Evolutionary conservation across 2,113 vertebrate species (phyloP).

Genomic region (Bagarius yarrelli): DNA sequence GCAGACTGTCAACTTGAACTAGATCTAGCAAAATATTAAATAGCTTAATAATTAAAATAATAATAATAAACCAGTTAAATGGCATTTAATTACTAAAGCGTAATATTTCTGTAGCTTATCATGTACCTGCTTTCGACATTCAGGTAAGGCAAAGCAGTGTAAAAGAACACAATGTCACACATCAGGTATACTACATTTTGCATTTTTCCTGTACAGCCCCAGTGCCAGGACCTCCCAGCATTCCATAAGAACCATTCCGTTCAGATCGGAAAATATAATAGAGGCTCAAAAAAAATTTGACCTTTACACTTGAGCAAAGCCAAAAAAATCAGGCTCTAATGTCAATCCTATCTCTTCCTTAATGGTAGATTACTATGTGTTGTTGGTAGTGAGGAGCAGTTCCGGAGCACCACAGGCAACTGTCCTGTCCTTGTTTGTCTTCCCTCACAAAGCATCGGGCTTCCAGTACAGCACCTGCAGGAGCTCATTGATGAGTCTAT

Average conservation of each 20-base stretch:
- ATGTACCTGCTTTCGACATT: neutral
- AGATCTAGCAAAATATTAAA: neutral
- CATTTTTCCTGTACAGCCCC: neutral
- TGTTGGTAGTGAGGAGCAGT: neutral
- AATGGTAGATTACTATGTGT: neutral
- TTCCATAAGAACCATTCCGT: neutral
- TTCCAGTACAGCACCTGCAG: slow-evolving; percentile 14
- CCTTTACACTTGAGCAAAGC: neutral
- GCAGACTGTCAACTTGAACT: neutral
- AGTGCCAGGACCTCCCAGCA: neutral
- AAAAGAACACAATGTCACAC: slow-evolving; percentile 3
- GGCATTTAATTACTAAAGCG: neutral
- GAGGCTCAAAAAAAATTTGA: neutral
- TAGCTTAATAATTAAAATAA: neutral
- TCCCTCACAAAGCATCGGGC: neutral
- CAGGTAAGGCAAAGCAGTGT: neutral
- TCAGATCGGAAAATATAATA: neutral
- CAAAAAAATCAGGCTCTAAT: neutral
- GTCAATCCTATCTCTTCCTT: neutral
- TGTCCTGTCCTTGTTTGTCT: slow-evolving; percentile 1
- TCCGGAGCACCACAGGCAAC: neutral
- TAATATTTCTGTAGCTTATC: neutral
- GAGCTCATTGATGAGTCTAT: slow-evolving; percentile 8
- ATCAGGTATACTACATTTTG: neutral
- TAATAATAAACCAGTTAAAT: neutral